Conservation (phyloP, 2,113 vertebrate species). For the Pseudopodoces humilis region DNA sequence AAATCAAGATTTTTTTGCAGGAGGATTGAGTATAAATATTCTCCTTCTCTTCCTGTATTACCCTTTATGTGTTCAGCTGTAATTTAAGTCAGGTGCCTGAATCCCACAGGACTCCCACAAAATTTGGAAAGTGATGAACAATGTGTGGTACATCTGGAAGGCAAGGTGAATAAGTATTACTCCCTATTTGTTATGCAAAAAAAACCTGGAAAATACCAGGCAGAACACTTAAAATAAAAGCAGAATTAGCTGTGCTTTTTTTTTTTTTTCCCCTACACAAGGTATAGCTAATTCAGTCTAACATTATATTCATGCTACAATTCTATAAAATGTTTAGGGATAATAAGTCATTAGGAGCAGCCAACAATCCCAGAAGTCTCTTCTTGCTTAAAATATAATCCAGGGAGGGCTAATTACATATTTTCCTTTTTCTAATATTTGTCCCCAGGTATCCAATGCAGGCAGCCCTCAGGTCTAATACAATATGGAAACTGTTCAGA, state of each 20-base stretch:
- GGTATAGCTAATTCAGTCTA: not conserved
- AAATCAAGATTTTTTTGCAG: not conserved
- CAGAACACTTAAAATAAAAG: not conserved
- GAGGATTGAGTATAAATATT: not conserved
- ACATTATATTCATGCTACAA: too few relatives aligned
- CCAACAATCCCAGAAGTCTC: not conserved
- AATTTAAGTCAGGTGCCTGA: not conserved
- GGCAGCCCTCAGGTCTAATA: not conserved
- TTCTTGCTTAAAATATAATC: not conserved
- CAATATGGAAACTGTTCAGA: not conserved
- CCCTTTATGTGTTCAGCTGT: not conserved
- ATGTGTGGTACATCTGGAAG: not conserved
- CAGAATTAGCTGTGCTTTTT: not conserved
- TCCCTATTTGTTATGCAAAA: not conserved
- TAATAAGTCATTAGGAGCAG: not conserved
- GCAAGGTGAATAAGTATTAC: not conserved
- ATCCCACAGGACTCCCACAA: not conserved
- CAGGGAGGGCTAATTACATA: not conserved
- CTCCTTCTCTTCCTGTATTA: not conserved
- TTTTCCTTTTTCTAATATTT: not conserved
- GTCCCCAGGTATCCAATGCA: not conserved
- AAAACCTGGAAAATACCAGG: not conserved
- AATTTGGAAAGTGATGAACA: not conserved
- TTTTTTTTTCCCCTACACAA: fast-evolving
- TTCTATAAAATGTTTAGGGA: not conserved